phyloP scores from a whole-genome alignment of 1,140 invertebrate species.

The Luehdorfia chinensis region DNA sequence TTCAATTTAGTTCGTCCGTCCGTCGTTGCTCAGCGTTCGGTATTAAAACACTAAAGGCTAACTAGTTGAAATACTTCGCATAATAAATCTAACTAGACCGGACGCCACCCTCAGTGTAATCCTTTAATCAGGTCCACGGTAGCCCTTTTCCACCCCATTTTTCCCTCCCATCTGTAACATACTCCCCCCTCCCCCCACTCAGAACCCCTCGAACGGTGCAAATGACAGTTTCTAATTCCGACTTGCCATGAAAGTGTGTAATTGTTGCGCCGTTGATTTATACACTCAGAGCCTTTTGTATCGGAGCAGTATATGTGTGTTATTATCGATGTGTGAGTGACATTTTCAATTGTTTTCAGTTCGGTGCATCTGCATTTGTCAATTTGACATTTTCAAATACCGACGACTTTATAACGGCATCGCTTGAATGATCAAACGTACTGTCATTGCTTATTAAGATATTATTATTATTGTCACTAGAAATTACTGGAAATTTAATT shows the following conservation, averaged over 20 bases:
- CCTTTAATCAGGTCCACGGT: conserved; percentile 73
- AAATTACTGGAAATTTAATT: too few relatives aligned
- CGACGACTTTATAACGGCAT: conserved; percentile 11
- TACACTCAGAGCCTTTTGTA: conserved; percentile 59
- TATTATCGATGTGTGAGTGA: conserved; percentile 23
- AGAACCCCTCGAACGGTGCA: conserved; percentile 68
- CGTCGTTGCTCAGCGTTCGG: background rate
- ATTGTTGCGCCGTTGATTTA: conserved; percentile 74
- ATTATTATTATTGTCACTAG: too few relatives aligned
- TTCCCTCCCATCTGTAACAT: conserved; percentile 61
- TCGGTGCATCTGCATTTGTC: conserved; percentile 40
- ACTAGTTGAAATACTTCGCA: conserved; percentile 71
- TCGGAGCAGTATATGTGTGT: conserved; percentile 29
- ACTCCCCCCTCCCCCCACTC: conserved; percentile 35
- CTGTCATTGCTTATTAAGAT: too few relatives aligned
- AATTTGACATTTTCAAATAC: conserved; percentile 33
- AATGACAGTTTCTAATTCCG: conserved; percentile 79
- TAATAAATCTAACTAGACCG: conserved; percentile 73
- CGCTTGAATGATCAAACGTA: too few relatives aligned
- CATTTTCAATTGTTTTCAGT: conserved; percentile 30
- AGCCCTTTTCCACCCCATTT: conserved; percentile 71
- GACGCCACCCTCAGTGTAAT: conserved; percentile 65
- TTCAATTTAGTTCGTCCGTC: conserved; percentile 8
- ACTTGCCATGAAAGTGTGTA: conserved; percentile 77
- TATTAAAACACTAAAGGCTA: conserved; percentile 41